These are phyloP conservation scores for Autographa gamma DNA, from an alignment of 2,888 invertebrate genomes.

Conservation along the genomic window DNA sequence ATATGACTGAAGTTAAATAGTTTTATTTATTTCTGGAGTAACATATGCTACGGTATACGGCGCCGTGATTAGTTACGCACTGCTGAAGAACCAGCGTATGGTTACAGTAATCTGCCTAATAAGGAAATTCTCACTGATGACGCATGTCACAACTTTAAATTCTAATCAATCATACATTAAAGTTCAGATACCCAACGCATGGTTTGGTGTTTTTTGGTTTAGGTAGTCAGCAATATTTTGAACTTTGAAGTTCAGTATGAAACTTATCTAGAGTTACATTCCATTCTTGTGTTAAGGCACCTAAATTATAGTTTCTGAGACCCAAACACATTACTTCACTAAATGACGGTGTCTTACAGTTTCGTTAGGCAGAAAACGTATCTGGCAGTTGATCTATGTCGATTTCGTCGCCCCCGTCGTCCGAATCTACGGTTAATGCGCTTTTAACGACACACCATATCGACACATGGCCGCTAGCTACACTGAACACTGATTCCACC, in stretches of 20 bases:
- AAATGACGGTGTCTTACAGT: neutral
- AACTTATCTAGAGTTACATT: too few relatives aligned
- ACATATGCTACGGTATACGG: constrained; percentile 65
- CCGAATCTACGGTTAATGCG: constrained; percentile 74
- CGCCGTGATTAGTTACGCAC: constrained; percentile 9
- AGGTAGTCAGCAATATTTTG: too few relatives aligned
- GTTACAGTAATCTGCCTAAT: constrained; percentile 42
- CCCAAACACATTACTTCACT: too few relatives aligned
- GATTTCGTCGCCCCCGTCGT: constrained; percentile 47
- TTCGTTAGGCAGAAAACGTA: constrained; percentile 4
- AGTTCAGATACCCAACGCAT: too few relatives aligned
- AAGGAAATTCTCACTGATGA: constrained; percentile 16
- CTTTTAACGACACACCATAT: constrained; percentile 75
- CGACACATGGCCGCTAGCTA: constrained; percentile 66
- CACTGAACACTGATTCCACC: constrained; percentile 50
- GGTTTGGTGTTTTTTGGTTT: too few relatives aligned
- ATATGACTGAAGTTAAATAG: constrained; percentile 55
- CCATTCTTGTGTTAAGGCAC: too few relatives aligned
- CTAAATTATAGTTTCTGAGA: too few relatives aligned
- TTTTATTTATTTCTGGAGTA: constrained; percentile 62
- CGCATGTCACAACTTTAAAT: too few relatives aligned
- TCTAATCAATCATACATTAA: too few relatives aligned
- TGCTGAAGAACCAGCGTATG: constrained; percentile 8
- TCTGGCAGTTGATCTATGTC: constrained; percentile 38
- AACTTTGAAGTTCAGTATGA: too few relatives aligned